Evolutionary conservation across 1,140 invertebrate genomes (phyloP).

Genomic region (Neodiprion lecontei): DNA sequence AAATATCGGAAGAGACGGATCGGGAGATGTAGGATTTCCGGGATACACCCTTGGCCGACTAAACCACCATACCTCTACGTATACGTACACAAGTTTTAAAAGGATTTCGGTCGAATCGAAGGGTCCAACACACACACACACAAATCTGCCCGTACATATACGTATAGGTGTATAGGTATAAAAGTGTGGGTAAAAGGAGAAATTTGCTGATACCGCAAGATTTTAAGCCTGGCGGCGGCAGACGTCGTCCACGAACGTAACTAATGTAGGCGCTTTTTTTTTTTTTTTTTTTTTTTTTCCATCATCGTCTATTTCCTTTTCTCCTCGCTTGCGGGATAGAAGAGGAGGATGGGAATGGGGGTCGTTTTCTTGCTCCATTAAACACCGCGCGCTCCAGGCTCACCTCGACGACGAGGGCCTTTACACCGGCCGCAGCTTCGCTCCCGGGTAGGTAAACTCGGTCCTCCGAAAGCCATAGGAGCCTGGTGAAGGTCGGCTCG

Average conservation of each 20-base stretch:
- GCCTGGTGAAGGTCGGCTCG: constrained; percentile 63
- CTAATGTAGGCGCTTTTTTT: background rate
- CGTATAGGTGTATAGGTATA: too few relatives aligned
- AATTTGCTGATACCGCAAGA: constrained; percentile 9
- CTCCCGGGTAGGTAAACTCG: constrained; percentile 63
- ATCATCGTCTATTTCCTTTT: too few relatives aligned
- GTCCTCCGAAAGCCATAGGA: constrained; percentile 66
- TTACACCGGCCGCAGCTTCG: constrained; percentile 57
- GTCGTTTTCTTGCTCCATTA: constrained; percentile 43
- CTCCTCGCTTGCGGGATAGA: background rate
- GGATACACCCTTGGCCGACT: background rate
- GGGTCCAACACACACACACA: background rate
- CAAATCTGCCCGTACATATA: too few relatives aligned
- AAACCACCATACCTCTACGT: background rate
- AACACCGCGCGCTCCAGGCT: constrained; percentile 32
- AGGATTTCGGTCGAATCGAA: background rate
- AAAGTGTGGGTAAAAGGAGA: too few relatives aligned
- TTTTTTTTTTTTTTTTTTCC: too few relatives aligned
- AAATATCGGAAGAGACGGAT: too few relatives aligned
- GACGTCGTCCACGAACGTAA: background rate
- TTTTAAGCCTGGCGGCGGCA: background rate
- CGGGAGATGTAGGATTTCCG: background rate
- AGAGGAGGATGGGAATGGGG: constrained; percentile 7
- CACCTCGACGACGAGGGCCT: constrained; percentile 65
- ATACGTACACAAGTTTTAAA: background rate